Evolutionary conservation across 2,113 vertebrate species (phyloP), one percentile per base, ranked within the genome.

Genomic region (Excalfactoria chinensis): DNA sequence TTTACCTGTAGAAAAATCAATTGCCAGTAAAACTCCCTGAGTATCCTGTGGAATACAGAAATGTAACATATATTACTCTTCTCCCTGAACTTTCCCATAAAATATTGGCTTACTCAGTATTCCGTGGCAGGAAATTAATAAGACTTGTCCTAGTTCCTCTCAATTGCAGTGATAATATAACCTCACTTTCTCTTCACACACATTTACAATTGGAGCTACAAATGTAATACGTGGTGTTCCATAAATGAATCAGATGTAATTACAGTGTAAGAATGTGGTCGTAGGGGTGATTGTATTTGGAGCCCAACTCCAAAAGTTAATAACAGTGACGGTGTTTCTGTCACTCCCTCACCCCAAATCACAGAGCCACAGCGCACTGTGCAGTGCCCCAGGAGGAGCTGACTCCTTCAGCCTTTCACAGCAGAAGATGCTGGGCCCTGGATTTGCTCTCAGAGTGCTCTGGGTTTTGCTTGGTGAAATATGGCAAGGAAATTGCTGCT

Each of bases 91-190:
- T 73, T 87, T 73, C 69, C 83, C 77, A 90, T 95, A 95, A 95
- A 96, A 93, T 94, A 91, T 26, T 75, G 83, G 81, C 89, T 95
- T 93, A 85, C 77, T 89, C 94, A 93, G 89, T 96, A 90, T 75
- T 94, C 87, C 76, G 44, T 91, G 44, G 41, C 91, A 96, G 95
- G 93, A 96, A 96, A 95, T 87, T 89, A 93, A 93, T 96, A 95
- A 95, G 85, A 81, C 48, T 93, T 96, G 75, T 89, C 84, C 92
- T 71, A 87, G 92, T 95, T 95, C 86, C 77, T 93, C 91, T 96
- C 94, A 93, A 88, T 95, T 95, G 95, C 71, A 90, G 91, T 69
- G 82, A 87, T 96, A 94, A 95, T 74, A 86, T 93, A 95, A 95
- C 73, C 76, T 95, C 91, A 75, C 81, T 95, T 92, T 86, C 62